Conservation (phyloP, 2,888 invertebrate species). For the Mesodorylaimus sp. region DNA sequence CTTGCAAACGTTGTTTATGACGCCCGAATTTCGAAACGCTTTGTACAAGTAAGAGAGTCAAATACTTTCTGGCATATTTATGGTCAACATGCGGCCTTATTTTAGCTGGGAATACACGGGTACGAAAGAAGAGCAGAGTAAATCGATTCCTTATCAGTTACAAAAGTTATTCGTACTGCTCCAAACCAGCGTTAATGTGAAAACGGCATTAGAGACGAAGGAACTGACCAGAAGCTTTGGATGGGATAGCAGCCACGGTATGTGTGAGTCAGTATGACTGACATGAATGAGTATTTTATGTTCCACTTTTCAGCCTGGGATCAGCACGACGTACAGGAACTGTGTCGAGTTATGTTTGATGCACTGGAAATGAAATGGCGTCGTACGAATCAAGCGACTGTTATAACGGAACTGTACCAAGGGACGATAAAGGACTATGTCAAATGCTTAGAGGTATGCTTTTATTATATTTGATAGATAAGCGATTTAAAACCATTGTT, state of each 20-base stretch:
- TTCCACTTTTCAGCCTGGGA: constrained; percentile 48
- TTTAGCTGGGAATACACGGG: constrained; percentile 52
- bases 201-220: constrained; percentile 62
- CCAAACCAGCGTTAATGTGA: constrained; percentile 61
- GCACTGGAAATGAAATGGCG: constrained; percentile 64
- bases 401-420: constrained; percentile 60
- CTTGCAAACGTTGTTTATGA: constrained; percentile 70
- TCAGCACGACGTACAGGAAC: constrained; percentile 74
- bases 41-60: constrained; percentile 42
- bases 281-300: neutral
- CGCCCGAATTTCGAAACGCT: constrained; percentile 73
- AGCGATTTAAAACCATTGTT: constrained; percentile 1
- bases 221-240: constrained; percentile 69
- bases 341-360: constrained; percentile 74
- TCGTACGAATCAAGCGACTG: constrained; percentile 57
- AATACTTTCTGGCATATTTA: neutral
- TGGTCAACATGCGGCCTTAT: constrained; percentile 7
- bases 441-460: constrained; percentile 50
- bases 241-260: constrained; percentile 60
- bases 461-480: neutral
- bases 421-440: constrained; percentile 66
- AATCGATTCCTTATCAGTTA: constrained; percentile 64
- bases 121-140: constrained; percentile 43
- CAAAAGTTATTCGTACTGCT: constrained; percentile 65
- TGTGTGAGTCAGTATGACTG: neutral